A percentile compares a stretch with the other conserved stretches of the same genome.
phyloP scores from a whole-genome alignment of 2,888 invertebrate genomes.

The Phyto melanocephala region DNA sequence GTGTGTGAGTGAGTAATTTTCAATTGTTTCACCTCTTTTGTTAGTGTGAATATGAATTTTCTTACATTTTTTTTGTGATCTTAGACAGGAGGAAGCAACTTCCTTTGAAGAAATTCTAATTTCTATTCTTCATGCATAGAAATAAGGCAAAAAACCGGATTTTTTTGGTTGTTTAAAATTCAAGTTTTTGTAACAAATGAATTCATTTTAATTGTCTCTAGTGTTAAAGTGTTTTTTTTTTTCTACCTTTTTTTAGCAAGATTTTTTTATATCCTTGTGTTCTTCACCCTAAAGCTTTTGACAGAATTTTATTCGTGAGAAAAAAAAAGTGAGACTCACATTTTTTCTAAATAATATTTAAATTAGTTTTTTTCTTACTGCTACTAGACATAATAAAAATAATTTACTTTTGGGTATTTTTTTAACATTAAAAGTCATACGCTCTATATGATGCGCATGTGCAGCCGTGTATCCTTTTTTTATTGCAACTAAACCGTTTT shows the following conservation, averaged over 20 bases:
- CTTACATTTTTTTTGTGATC: slow-evolving; percentile 7
- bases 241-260: background rate
- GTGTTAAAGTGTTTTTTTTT: slow-evolving; percentile 46
- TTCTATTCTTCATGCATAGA: slow-evolving; percentile 71
- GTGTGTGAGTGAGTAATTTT: slow-evolving; percentile 1
- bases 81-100: slow-evolving; percentile 17
- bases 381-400: slow-evolving; percentile 10
- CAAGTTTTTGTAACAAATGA: slow-evolving; percentile 44
- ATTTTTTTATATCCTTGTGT: background rate
- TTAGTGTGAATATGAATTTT: background rate
- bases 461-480: slow-evolving; percentile 41
- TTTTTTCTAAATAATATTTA: slow-evolving; percentile 60
- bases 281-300: slow-evolving; percentile 35
- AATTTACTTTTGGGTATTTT: slow-evolving; percentile 55
- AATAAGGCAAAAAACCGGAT: slow-evolving; percentile 76
- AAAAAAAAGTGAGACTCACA: slow-evolving; percentile 60
- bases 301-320: slow-evolving; percentile 39
- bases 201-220: slow-evolving; percentile 46
- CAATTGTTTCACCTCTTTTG: slow-evolving; percentile 15
- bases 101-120: slow-evolving; percentile 61
- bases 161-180: slow-evolving; percentile 68
- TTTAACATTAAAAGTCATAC: slow-evolving; percentile 55
- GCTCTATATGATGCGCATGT: slow-evolving; percentile 56
- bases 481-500: slow-evolving; percentile 34
- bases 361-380: slow-evolving; percentile 56